phyloP scores from a whole-genome alignment of 2,888 invertebrate species.

The Agriopis marginaria region DNA sequence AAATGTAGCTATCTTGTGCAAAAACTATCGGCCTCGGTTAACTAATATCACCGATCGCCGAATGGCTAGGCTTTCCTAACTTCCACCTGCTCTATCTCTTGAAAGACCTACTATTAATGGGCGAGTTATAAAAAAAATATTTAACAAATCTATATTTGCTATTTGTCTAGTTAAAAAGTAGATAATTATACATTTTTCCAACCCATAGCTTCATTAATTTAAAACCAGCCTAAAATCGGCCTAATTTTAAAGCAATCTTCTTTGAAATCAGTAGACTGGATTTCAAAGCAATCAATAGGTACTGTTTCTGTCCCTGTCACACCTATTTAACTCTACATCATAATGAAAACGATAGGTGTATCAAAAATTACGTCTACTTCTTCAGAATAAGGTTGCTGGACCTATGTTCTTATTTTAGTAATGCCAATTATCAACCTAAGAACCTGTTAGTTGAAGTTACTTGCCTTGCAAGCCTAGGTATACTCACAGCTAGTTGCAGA shows the following conservation, averaged over 20 bases:
- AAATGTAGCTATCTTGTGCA: conserved; percentile 4
- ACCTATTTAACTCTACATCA: too few species aligned
- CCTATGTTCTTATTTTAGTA: not conserved
- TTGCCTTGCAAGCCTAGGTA: conserved; percentile 26
- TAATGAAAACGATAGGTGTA: too few species aligned
- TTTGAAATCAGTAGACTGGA: too few species aligned
- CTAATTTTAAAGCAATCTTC: too few species aligned
- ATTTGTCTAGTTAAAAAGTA: not conserved
- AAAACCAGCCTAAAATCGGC: too few species aligned
- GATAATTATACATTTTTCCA: too few species aligned
- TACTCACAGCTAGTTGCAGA: not conserved
- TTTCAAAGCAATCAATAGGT: too few species aligned
- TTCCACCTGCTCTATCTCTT: not conserved
- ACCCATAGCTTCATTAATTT: too few species aligned
- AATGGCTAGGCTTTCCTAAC: conserved; percentile 23
- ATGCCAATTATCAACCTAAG: too few species aligned
- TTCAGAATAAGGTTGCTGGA: not conserved
- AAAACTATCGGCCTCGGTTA: conserved; percentile 21
- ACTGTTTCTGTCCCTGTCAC: too few species aligned
- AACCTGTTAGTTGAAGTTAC: conserved; percentile 1
- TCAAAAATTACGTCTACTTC: not conserved
- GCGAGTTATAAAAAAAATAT: not conserved
- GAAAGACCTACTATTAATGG: not conserved
- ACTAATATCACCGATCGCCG: not conserved
- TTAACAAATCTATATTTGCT: not conserved